Evolutionary conservation across 37 sponge, comb jelly and placozoan species (phyloP).

Genomic region (Cladorhizidae sp.): DNA sequence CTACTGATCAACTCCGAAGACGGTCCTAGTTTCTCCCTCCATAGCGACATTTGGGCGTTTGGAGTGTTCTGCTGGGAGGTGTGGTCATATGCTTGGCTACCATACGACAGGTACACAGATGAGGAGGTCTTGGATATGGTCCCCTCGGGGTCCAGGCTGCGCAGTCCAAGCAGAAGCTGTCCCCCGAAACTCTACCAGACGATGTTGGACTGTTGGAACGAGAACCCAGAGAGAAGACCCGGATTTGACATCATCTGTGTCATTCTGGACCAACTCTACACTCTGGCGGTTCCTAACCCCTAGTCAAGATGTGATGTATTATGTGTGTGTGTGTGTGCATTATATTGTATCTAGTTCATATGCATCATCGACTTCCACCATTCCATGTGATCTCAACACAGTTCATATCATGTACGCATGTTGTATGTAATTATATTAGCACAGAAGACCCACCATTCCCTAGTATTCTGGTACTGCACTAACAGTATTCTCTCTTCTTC

Average conservation of each 20-base stretch:
- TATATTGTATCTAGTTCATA: too few species aligned
- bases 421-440: too few species aligned
- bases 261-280: slow-evolving; percentile 12
- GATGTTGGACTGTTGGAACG: slow-evolving; percentile 80
- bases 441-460: too few species aligned
- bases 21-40: slow-evolving; percentile 76
- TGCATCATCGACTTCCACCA: too few species aligned
- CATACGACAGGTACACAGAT: slow-evolving; percentile 67
- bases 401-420: too few species aligned
- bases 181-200: slow-evolving; percentile 51
- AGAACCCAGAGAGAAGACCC: slow-evolving; percentile 62
- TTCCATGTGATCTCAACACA: too few species aligned
- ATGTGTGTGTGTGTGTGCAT: too few species aligned
- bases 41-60: slow-evolving; percentile 90
- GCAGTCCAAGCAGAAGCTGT: slow-evolving; percentile 52
- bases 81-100: slow-evolving; percentile 64
- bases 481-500: too few species aligned
- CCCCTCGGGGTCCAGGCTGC: slow-evolving; percentile 55
- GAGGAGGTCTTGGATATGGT: slow-evolving; percentile 71
- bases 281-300: too few species aligned
- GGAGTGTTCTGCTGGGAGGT: slow-evolving; percentile 95
- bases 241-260: slow-evolving; percentile 51
- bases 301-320: too few species aligned
- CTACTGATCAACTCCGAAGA: slow-evolving; percentile 33
- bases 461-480: too few species aligned